These are phyloP conservation scores for Drosophila watanabei DNA, from an alignment of 1,140 invertebrate species.

Conservation along the genomic window DNA sequence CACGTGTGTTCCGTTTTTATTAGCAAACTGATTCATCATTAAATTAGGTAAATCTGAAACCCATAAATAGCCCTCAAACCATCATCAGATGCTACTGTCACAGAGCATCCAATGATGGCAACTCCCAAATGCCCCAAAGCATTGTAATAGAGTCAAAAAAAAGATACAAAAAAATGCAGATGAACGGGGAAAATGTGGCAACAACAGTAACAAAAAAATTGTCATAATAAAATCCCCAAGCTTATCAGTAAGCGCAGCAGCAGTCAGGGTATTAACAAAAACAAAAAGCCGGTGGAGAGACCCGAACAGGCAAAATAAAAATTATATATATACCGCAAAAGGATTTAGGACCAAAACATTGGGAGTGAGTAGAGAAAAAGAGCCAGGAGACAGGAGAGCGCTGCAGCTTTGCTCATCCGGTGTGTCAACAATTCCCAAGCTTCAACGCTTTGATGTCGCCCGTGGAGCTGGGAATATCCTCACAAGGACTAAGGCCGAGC, in stretches of 20 bases:
- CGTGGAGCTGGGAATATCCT: constrained; percentile 6
- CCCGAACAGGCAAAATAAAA: constrained; percentile 21
- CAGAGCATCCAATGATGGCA: constrained; percentile 19
- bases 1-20: not conserved
- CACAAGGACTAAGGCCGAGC: constrained; percentile 48
- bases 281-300: constrained; percentile 25
- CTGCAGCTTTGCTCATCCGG: constrained; percentile 71
- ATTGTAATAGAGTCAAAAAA: constrained; percentile 37
- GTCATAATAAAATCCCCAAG: constrained; percentile 78
- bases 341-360: constrained; percentile 35
- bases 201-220: constrained; percentile 47
- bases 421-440: constrained; percentile 85
- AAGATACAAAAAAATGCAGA: constrained; percentile 28
- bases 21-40: constrained; percentile 19
- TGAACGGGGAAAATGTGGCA: constrained; percentile 34
- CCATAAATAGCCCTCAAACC: constrained; percentile 32
- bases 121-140: constrained; percentile 36
- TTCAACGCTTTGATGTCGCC: constrained; percentile 83
- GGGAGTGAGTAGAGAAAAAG: not conserved
- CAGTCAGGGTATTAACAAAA: constrained; percentile 66
- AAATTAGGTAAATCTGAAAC: constrained; percentile 30
- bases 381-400: no score
- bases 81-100: constrained; percentile 16
- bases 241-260: constrained; percentile 74
- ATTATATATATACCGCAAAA: constrained; percentile 33